Conservation (phyloP, 2,113 vertebrate genomes). For the Megaceryle torquata region DNA sequence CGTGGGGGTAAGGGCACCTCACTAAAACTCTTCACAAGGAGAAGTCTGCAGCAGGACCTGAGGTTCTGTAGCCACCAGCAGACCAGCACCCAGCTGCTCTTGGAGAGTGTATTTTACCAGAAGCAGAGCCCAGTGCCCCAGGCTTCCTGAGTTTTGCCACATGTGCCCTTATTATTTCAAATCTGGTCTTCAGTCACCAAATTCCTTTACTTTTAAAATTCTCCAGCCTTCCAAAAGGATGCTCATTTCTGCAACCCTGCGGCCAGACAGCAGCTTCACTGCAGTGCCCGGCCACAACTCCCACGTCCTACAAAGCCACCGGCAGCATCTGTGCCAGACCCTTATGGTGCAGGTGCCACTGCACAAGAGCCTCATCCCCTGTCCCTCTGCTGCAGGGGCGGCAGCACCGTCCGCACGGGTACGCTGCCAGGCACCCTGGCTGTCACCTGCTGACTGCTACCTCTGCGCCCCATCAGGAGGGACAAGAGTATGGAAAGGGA, state of each 20-base stretch:
- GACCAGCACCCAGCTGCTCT: not conserved
- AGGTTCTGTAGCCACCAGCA: not conserved
- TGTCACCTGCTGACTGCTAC: not conserved
- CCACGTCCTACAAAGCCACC: not conserved
- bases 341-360: fast-evolving
- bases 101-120: not conserved
- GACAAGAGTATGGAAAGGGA: not conserved
- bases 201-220: not conserved
- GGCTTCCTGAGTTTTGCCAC: not conserved
- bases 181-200: not conserved
- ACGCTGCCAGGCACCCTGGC: not conserved
- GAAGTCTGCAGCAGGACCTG: not conserved
- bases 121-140: not conserved
- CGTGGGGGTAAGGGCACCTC: not conserved
- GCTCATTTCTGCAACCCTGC: not conserved
- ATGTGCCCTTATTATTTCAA: not conserved
- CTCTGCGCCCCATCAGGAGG: not conserved
- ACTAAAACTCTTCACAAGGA: not conserved
- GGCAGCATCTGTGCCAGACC: fast-evolving
- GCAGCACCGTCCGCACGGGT: too few relatives aligned
- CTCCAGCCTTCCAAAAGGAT: not conserved
- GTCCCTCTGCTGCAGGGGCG: fast-evolving
- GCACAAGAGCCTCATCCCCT: not conserved
- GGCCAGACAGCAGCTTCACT: not conserved
- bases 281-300: fast-evolving